Base-by-base conservation (phyloP, 2,888 invertebrate genomes). In the Pristionchus mayeri region DNA sequence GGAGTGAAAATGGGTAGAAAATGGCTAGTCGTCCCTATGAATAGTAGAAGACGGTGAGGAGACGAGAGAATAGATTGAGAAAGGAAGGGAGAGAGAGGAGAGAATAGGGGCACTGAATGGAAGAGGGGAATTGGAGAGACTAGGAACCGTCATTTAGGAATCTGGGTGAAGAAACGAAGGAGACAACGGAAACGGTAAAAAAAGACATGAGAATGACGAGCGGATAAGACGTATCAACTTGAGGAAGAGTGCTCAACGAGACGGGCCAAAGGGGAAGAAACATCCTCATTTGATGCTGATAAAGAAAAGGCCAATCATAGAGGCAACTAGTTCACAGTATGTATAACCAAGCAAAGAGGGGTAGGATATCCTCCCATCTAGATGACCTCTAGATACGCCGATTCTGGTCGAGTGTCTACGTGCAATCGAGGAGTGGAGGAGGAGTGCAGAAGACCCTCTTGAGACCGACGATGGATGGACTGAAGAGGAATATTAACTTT, bases 321-420 rank as follows among this genome's bases (percentile, higher is more conserved):
- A 67, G 67, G 67, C 67, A 67, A n/a, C 34, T 67, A 27, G 40
- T 67, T 67, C 67, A 67, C 67, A 67, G 37, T 37, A 67, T 21
- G 37, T 34, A 67, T 37, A 34, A 37, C 67, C 16, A 67, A 21
- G 7, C 34, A 21, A 13, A 27, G 30, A 11, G 27, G n/a, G 48
- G 3, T 44, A 44, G 76, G 30, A 24, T 11, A 16, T 18, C 44
- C 48, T 48, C 16, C 24, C 24, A 40, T 37, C 44, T 76, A 76
- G 27, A 76, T 76, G 11, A 76, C 76, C 27, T 76, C 76, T 24
- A 76, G 48, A 24, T 76, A 76, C 27, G 76, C 76, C 2, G 76
- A 76, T 24, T 76, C 76, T 6, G 76, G 76, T 76, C 76, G 76
- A 24, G 48, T 50, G 76, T 76, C 76, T 16, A 48, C 75, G 16